These are phyloP conservation scores for Hydropsyche betteni DNA, from an alignment of 2,888 invertebrate genomes.

Conservation along the genomic window DNA sequence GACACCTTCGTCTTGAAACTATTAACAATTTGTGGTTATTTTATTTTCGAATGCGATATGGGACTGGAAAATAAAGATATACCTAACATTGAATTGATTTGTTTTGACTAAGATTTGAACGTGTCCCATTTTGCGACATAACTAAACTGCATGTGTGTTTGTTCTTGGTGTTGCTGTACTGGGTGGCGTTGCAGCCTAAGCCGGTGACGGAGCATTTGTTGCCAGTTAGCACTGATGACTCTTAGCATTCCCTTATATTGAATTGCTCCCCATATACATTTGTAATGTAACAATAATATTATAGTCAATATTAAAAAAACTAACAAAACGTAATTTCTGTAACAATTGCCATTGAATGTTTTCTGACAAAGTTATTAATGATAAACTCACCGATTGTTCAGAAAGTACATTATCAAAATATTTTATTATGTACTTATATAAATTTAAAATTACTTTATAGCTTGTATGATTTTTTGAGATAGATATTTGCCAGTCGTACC, in stretches of 20 bases:
- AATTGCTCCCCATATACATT: conserved; percentile 44
- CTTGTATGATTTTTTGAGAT: conserved; percentile 33
- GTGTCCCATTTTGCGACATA: background rate
- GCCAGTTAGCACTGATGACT: conserved; percentile 45
- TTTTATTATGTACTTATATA: conserved; percentile 19
- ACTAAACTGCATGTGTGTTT: conserved; percentile 22
- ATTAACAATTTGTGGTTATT: no score
- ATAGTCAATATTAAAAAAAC: conserved; percentile 43
- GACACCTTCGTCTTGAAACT: no score
- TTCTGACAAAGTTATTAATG: conserved; percentile 4
- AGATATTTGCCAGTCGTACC: conserved; percentile 18
- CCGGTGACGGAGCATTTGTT: conserved; percentile 40
- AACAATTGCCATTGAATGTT: conserved; percentile 31
- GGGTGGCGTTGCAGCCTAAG: conserved; percentile 49
- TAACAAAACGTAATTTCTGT: conserved; percentile 34
- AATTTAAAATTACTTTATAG: conserved; percentile 26
- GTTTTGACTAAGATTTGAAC: background rate
- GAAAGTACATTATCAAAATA: conserved; percentile 31
- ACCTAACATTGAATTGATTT: no score
- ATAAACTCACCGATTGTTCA: conserved; percentile 30
- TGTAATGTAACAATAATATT: conserved; percentile 44
- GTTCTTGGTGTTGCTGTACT: conserved; percentile 44
- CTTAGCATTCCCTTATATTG: conserved; percentile 47
- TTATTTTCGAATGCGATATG: no score
- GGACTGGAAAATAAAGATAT: no score